Evolutionary conservation across 2,888 invertebrate genomes (phyloP), one percentile per base, ranked within the genome.

Genomic region (Blastobasis lacticolella): DNA sequence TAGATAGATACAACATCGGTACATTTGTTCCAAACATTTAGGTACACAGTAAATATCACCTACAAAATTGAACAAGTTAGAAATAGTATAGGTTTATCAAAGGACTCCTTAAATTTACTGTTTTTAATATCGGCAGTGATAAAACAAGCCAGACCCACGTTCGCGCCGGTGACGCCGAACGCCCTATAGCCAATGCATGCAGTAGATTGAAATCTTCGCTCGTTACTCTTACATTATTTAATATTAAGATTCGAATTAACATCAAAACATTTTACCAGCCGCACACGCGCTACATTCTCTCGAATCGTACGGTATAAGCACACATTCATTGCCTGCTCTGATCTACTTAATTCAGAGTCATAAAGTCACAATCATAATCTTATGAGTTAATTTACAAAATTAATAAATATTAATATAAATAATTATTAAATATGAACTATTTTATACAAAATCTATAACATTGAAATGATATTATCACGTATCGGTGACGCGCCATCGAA

Each of bases 31-130:
- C 77, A 77, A 82, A 86, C 86, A 78, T 82, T 79, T 75, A 81
- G 79, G 81, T 84, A 85, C 81, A 79, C 76, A 75, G 75, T 85
- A 86, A 78, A 85, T 80, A 83, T 84, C 78, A 79, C 73, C 86
- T 86, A 87, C 85, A 86, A 87, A 87, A 85, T 87, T 86, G 86
- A 86, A 86, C 86, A 82, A 85, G 82, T 86, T 83, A 84, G 84
- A 87, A 83, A 86, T 82, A 83, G 82, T 83, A 83, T 81, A 84
- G 78, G 67, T 83, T 76, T 88, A 87, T 87, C 83, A 88, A 88
- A 88, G 78, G 73, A 74, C 83, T 85, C 78, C 79, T 77, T 74
- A 75, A 70, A 67, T 63, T 69, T 69, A 67, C 71, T 72, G 76
- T 79, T 79, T 77, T 77, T 80, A 75, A 74, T 75, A 82, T 73